Percentiles rank a stretch among this genome's conserved stretches.
Evolutionary conservation across 2,797 vertebrate genomes (phyloP).

Genomic region (Tachyglossus aculeatus): DNA sequence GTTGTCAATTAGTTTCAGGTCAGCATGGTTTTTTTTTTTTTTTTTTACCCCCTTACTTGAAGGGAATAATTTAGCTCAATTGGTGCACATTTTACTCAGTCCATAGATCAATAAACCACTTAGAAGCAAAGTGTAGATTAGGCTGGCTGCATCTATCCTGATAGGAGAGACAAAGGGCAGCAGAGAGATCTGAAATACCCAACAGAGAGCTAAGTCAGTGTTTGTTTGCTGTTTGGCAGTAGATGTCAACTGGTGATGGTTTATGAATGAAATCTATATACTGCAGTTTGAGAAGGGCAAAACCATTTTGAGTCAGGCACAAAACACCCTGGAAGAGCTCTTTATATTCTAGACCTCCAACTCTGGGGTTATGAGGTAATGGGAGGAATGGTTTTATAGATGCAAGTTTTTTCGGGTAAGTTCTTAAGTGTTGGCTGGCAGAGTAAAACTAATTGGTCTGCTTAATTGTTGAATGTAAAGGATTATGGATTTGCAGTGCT

Average conservation of each 20-base stretch:
- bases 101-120: constrained; percentile 49
- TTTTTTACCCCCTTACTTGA: constrained; percentile 22
- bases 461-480: constrained; percentile 33
- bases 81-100: constrained; percentile 47
- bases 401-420: constrained; percentile 44
- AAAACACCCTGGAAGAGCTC: too few relatives aligned
- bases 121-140: constrained; percentile 46
- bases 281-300: too few relatives aligned
- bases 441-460: constrained; percentile 52
- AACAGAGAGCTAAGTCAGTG: constrained; percentile 36
- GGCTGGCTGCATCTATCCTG: constrained; percentile 30
- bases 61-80: constrained; percentile 32
- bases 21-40: constrained; percentile 18
- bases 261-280: constrained; percentile 49
- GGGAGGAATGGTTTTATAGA: too few relatives aligned
- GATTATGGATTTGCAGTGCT: too few relatives aligned
- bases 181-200: constrained; percentile 48
- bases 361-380: too few relatives aligned
- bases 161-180: constrained; percentile 36
- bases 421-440: constrained; percentile 42
- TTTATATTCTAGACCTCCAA: too few relatives aligned
- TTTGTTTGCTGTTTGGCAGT: constrained; percentile 31
- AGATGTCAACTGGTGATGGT: constrained; percentile 28
- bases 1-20: constrained; percentile 35
- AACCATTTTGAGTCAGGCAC: too few relatives aligned